A percentile compares a stretch with the other conserved stretches of the same genome.
phyloP scores from a whole-genome alignment of 2,113 vertebrate species.

The Nettapus auritus region DNA sequence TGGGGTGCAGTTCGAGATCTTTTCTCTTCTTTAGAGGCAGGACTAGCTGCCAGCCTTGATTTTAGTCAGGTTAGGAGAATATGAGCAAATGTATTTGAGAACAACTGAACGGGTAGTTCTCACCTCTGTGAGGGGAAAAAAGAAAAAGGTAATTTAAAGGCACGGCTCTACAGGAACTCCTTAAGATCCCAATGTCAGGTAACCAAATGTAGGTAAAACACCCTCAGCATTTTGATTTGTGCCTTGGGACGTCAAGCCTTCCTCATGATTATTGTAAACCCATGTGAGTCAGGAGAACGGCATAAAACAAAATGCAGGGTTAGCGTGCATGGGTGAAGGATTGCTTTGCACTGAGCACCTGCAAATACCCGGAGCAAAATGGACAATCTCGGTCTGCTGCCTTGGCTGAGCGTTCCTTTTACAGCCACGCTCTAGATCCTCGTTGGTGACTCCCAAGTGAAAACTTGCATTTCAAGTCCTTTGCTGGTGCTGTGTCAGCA shows the following conservation, averaged over 20 bases:
- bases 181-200: background rate
- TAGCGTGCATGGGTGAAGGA: fast-evolving
- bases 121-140: background rate
- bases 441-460: background rate
- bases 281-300: background rate
- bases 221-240: background rate
- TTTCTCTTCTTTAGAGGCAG: background rate
- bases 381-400: background rate
- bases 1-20: background rate
- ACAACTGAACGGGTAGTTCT: background rate
- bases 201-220: background rate
- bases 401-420: fast-evolving
- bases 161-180: fast-evolving
- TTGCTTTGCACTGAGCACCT: background rate
- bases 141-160: background rate
- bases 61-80: background rate
- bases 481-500: background rate
- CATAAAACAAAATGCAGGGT: background rate
- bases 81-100: background rate
- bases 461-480: background rate
- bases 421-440: background rate
- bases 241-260: background rate
- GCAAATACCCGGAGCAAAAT: background rate
- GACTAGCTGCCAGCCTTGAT: background rate
- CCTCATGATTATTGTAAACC: background rate